phyloP scores from a whole-genome alignment of 1,140 invertebrate genomes.

The Halictus rubicundus region DNA sequence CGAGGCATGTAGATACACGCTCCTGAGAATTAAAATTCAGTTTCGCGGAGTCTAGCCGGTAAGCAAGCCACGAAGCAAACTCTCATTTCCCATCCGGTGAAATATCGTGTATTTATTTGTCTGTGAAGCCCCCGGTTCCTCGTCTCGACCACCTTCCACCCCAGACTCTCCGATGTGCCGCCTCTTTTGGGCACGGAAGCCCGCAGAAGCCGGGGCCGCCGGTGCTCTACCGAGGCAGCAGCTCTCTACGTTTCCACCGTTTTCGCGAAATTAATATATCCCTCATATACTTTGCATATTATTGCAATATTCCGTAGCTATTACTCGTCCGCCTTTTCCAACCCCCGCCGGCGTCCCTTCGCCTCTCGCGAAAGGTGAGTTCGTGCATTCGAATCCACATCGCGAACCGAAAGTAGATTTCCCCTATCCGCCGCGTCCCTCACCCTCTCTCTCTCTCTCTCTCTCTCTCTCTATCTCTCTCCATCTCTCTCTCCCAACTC shows the following conservation, averaged over 20 bases:
- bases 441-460: not conserved
- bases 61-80: constrained; percentile 67
- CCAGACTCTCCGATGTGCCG: constrained; percentile 55
- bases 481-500: constrained; percentile 14
- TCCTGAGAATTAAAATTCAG: constrained; percentile 73
- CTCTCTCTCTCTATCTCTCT: constrained; percentile 9
- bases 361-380: constrained; percentile 46
- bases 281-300: constrained; percentile 81
- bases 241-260: constrained; percentile 77
- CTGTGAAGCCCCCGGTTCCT: constrained; percentile 70
- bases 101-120: constrained; percentile 77
- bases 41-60: constrained; percentile 66
- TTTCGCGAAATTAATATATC: constrained; percentile 81
- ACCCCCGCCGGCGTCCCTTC: constrained; percentile 44
- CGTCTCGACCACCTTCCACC: constrained; percentile 62
- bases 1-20: constrained; percentile 40
- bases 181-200: constrained; percentile 71
- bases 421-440: constrained; percentile 27
- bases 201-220: constrained; percentile 64
- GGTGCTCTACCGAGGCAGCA: constrained; percentile 59
- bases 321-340: constrained; percentile 77
- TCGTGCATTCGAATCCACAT: constrained; percentile 55
- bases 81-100: constrained; percentile 74
- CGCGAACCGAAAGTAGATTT: constrained; percentile 59
- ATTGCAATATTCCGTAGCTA: constrained; percentile 80